phyloP scores from a whole-genome alignment of 2,888 invertebrate species.

The Polyommatus icarus region DNA sequence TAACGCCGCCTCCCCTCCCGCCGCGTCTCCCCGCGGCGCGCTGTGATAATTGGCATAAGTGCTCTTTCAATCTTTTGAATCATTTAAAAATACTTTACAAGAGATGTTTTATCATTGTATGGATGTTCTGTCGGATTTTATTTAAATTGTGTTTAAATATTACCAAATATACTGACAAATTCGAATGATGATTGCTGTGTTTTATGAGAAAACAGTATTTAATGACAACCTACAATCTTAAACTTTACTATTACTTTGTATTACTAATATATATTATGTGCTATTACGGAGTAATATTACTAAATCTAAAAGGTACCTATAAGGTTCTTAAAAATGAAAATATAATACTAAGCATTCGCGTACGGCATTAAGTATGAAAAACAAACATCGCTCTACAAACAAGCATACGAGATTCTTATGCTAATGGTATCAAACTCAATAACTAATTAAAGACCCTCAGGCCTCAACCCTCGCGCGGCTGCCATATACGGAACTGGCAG shows the following conservation, averaged over 20 bases:
- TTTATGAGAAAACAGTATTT: too few relatives aligned
- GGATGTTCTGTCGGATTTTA: conserved; percentile 15
- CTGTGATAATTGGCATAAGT: conserved; percentile 60
- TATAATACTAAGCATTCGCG: not conserved
- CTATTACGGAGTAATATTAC: too few relatives aligned
- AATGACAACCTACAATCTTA: too few relatives aligned
- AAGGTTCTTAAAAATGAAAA: not conserved
- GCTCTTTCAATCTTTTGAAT: conserved; percentile 53
- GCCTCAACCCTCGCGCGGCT: not conserved
- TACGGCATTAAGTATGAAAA: not conserved
- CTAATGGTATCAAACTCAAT: conserved; percentile 5
- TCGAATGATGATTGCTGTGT: too few relatives aligned
- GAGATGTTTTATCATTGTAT: conserved; percentile 38
- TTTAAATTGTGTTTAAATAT: not conserved
- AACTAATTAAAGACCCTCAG: not conserved
- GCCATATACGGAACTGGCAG: conserved; percentile 8
- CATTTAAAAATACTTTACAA: conserved; percentile 69
- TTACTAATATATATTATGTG: too few relatives aligned
- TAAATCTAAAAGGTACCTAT: too few relatives aligned
- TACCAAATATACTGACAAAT: too few relatives aligned
- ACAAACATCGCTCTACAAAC: not conserved
- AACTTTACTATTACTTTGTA: too few relatives aligned
- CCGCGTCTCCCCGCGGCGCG: conserved; percentile 26
- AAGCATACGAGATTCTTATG: not conserved
- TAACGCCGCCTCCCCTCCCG: conserved; percentile 33